These are phyloP conservation scores for Lindbergichthys nudifrons DNA, from an alignment of 2,797 vertebrate genomes.

Conservation along the genomic window DNA sequence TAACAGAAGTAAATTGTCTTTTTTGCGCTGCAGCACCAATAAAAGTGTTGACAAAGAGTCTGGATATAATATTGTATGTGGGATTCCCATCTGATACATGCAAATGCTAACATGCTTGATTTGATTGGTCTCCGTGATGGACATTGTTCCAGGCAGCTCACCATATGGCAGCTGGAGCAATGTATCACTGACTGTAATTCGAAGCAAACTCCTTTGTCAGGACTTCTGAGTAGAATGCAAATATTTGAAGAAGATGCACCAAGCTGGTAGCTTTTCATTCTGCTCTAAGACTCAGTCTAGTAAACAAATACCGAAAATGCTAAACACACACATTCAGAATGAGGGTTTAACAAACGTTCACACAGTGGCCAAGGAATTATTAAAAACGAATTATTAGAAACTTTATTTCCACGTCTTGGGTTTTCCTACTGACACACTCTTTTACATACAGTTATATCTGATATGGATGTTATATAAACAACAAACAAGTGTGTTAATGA, in stretches of 20 bases:
- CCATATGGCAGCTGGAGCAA: not conserved
- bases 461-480: slow-evolving; percentile 1
- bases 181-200: slow-evolving; percentile 20
- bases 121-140: not conserved
- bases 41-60: not conserved
- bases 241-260: slow-evolving; percentile 49
- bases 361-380: not conserved
- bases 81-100: not conserved
- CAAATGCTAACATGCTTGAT: slow-evolving; percentile 1
- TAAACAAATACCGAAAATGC: not conserved
- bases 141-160: not conserved
- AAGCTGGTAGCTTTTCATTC: not conserved
- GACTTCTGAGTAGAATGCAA: slow-evolving; percentile 49
- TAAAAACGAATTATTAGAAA: no score
- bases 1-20: no score
- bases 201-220: slow-evolving; percentile 2
- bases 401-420: no score
- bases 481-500: not conserved
- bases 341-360: not conserved
- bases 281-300: not conserved
- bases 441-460: not conserved
- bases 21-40: not conserved
- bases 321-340: not conserved
- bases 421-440: not conserved
- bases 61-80: not conserved